These are phyloP conservation scores for Cryptops parisi DNA, from an alignment of 2,888 invertebrate genomes.

Conservation along the genomic window DNA sequence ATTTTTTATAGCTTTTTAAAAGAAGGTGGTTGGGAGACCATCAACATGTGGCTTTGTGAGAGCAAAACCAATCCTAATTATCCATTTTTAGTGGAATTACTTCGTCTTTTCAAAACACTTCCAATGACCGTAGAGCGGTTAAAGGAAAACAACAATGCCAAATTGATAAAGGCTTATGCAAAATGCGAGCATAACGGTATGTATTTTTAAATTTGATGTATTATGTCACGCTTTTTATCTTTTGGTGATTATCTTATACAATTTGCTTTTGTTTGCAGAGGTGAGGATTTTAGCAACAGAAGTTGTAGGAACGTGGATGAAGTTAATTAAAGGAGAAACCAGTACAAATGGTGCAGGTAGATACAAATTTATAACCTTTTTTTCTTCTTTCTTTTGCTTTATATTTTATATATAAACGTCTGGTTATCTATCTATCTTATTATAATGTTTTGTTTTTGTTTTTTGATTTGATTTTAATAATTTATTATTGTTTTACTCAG, in stretches of 20 bases:
- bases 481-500: neutral
- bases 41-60: slow-evolving; percentile 81
- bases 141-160: slow-evolving; percentile 81
- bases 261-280: slow-evolving; percentile 40
- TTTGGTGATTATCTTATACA: no score
- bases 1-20: slow-evolving; percentile 54
- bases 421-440: neutral
- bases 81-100: slow-evolving; percentile 70
- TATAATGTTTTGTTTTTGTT: neutral
- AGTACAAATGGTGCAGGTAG: neutral
- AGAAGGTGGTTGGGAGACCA: slow-evolving; percentile 80
- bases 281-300: slow-evolving; percentile 61
- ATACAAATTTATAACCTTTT: no score
- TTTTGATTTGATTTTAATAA: neutral
- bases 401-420: no score
- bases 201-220: neutral
- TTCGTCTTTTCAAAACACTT: slow-evolving; percentile 67
- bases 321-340: slow-evolving; percentile 56
- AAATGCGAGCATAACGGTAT: slow-evolving; percentile 59
- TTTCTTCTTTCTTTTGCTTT: no score
- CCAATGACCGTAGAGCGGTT: slow-evolving; percentile 82
- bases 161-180: slow-evolving; percentile 73
- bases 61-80: slow-evolving; percentile 69
- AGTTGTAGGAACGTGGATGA: slow-evolving; percentile 78
- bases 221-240: neutral